These are phyloP conservation scores for Emys orbicularis DNA, from an alignment of 2,797 vertebrate species.

Conservation along the genomic window DNA sequence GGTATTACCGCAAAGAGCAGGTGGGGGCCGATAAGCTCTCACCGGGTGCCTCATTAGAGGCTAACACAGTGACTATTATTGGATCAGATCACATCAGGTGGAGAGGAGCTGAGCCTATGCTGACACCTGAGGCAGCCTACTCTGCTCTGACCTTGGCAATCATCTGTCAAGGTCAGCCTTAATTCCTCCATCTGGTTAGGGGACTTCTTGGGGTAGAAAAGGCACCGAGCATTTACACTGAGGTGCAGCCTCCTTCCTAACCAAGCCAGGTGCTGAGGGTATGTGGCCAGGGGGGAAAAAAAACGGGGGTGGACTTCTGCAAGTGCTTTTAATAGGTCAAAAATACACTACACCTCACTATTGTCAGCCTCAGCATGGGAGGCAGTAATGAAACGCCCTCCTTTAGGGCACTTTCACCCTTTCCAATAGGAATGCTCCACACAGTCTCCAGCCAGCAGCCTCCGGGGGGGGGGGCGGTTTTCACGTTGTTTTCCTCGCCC, in stretches of 20 bases:
- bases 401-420: neutral
- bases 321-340: neutral
- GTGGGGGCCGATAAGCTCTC: slow-evolving; percentile 23
- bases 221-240: slow-evolving; percentile 12
- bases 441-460: slow-evolving; percentile 7
- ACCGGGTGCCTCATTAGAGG: slow-evolving; percentile 74
- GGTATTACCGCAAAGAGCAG: slow-evolving; percentile 51
- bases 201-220: neutral
- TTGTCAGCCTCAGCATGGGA: slow-evolving; percentile 18
- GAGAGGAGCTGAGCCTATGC: slow-evolving; percentile 66
- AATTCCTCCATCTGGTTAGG: slow-evolving; percentile 23
- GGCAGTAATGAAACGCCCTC: neutral
- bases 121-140: slow-evolving; percentile 74
- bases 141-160: slow-evolving; percentile 67
- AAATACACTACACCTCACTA: neutral
- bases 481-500: slow-evolving; percentile 43
- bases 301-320: slow-evolving; percentile 49
- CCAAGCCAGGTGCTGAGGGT: slow-evolving; percentile 62
- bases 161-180: slow-evolving; percentile 82
- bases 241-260: neutral
- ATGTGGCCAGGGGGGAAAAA: slow-evolving; percentile 50
- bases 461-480: slow-evolving; percentile 11
- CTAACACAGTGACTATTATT: slow-evolving; percentile 73
- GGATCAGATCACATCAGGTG: slow-evolving; percentile 82
- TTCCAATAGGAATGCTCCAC: neutral